Evolutionary conservation across 2,797 vertebrate species (phyloP), one percentile per base, ranked within the genome.

Genomic region (Triplophysa yarkandensis): DNA sequence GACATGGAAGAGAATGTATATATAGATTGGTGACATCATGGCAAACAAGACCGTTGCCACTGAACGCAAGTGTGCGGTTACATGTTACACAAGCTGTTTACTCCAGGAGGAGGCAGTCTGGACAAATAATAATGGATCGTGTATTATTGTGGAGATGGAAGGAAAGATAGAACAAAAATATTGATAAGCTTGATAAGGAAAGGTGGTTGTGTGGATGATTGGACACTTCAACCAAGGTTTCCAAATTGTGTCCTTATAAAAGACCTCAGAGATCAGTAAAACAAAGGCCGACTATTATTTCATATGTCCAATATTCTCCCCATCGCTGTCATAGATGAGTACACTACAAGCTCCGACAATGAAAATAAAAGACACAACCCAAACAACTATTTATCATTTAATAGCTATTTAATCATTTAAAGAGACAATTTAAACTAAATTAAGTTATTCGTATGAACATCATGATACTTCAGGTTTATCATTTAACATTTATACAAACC

Each of bases 291-390:
- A 74, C 73, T 76, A 80, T 71, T 58, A 52, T 72, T 71, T 28
- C 54, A 78, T 72, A 80, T 63, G 52, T 57, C 58, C 68, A 78
- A 76, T 68, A 76, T 62, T 76, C 72, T 64, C 68, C 27, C 44
- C 60, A 19, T 23, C 14, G 27, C 62, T 69, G 2, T 46, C 17
- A 2, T 30, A 11, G 27, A 74, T 44, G 60, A 69, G 64, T 43
- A 48, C 25, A 36, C 32, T 74, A 68, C 8, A 77, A 25, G 14
- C 55, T 70, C 58, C 61, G 25, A 21, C 62, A 36, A 13, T 36
- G 21, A 52, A 57, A 69, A 58, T 3, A 61, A 27, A 65, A 0
- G 1, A 16, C 50, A 34, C 13, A 2, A 39, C 21, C 14, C 8
- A 73, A 43, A 27, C 7, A 23, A 21, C 34, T 11, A 11, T 36